Percentiles rank a stretch among this genome's conserved stretches.
These are phyloP conservation scores for Lethenteron reissneri DNA, from an alignment of 2,113 vertebrate genomes.

Conservation along the genomic window DNA sequence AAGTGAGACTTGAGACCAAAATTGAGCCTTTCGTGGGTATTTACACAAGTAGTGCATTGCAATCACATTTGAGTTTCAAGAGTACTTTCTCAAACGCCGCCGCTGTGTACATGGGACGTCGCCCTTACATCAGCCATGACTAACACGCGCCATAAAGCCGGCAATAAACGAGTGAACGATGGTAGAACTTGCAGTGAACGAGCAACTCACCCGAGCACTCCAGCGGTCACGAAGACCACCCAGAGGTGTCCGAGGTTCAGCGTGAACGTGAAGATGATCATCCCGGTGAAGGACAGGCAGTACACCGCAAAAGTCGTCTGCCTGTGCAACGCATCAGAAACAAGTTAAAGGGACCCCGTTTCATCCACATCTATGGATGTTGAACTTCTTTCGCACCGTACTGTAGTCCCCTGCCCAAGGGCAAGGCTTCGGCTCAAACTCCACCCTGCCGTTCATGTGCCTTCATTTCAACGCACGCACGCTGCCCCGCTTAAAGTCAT, in stretches of 20 bases:
- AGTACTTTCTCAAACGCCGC: too few species aligned
- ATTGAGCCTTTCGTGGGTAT: not conserved
- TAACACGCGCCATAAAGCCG: not conserved
- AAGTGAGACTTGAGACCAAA: not conserved
- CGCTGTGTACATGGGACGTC: not conserved
- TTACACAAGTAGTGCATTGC: not conserved
- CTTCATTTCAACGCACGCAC: too few species aligned
- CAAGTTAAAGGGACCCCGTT: too few species aligned
- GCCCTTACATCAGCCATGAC: not conserved
- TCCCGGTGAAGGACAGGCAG: slow-evolving; percentile 46
- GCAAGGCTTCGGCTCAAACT: too few species aligned
- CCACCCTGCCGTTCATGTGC: too few species aligned
- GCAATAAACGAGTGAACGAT: not conserved
- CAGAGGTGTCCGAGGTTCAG: slow-evolving; percentile 45
- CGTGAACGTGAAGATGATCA: slow-evolving; percentile 53
- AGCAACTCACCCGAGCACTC: slow-evolving; percentile 46
- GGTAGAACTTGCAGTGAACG: not conserved
- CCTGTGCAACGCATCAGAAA: slow-evolving; percentile 18
- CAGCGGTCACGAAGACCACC: slow-evolving; percentile 67
- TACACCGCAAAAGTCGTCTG: slow-evolving; percentile 54
- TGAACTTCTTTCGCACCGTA: too few species aligned
- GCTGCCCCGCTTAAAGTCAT: too few species aligned
- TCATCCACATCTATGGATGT: too few species aligned
- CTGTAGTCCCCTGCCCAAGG: too few species aligned
- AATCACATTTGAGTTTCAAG: not conserved